Evolutionary conservation across 2,797 vertebrate genomes (phyloP), one percentile per base, ranked within the genome.

Genomic region (Halcyon chelicuti): DNA sequence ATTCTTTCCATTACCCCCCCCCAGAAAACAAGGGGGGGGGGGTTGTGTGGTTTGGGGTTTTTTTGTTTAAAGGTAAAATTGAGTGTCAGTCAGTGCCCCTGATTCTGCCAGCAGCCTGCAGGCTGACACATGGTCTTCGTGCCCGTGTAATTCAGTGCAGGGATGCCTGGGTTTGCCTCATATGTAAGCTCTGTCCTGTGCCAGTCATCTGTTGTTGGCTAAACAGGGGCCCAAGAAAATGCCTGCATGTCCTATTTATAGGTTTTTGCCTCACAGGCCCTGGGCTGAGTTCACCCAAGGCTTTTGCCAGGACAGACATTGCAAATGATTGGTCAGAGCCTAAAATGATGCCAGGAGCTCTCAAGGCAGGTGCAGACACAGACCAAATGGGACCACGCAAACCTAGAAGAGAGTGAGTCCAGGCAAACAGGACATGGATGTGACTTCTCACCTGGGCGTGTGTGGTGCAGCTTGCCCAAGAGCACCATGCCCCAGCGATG

Each of bases 371-470:
- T 47, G 8, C 40, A 85, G 33, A 55, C 13, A 21, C 74, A 78
- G n/a, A 25, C 7, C 12, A 52, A 80, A 44, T 0, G 1, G 80
- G 29, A 29, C 31, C 6, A n/a, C 28, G 17, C 39, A 78, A 37
- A 28, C 63, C 26, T 26, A 35, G 39, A 73, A 37, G 19, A 46
- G 62, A n/a, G 23, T 52, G 31, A 57, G 42, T 47, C 17, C n/a
- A 31, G 47, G 26, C 0, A 0, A 40, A 39, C 0, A 29, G 58
- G 28, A 14, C 3, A 1, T 2, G 25, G 39, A 5, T 37, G n/a
- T 35, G 42, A 4, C 22, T 60, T 28, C 60, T 83, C 28, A 33
- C 3, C 51, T 5, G 2, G 12, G 2, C 5, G 3, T 14, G 31
- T 17, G 44, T 20, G 0, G 6, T n/a, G 58, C 22, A 52, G 62